Evolutionary conservation across 1,140 invertebrate genomes (phyloP).

Genomic region (Rhynchophorus ferrugineus): DNA sequence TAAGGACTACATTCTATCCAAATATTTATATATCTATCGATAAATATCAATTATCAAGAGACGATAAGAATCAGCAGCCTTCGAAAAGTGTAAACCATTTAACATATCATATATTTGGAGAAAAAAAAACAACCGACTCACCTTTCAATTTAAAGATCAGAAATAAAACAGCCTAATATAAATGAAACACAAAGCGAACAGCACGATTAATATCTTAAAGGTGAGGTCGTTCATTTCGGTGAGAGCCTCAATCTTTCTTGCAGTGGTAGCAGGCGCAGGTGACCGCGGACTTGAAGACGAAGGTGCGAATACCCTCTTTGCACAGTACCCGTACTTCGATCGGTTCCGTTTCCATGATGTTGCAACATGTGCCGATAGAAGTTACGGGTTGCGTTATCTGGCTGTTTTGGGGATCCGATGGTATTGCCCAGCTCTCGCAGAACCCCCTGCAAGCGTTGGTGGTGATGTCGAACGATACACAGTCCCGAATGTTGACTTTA

Average conservation of each 20-base stretch:
- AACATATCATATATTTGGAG: too few relatives aligned
- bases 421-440: constrained; percentile 75
- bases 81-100: too few relatives aligned
- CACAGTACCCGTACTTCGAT: constrained; percentile 64
- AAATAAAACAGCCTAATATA: neutral
- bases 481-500: constrained; percentile 71
- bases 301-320: constrained; percentile 62
- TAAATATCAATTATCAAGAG: too few relatives aligned
- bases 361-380: constrained; percentile 81
- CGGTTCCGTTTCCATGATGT: constrained; percentile 79
- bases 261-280: constrained; percentile 80
- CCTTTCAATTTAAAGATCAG: neutral
- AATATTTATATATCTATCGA: too few relatives aligned
- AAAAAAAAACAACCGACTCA: too few relatives aligned
- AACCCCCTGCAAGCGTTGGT: constrained; percentile 82
- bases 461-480: constrained; percentile 73
- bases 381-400: constrained; percentile 67
- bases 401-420: constrained; percentile 54
- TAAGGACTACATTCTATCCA: too few relatives aligned
- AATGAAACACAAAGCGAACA: neutral
- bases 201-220: neutral
- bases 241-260: constrained; percentile 60
- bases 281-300: constrained; percentile 75
- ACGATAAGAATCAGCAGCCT: neutral
- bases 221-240: neutral